Evolutionary conservation across 2,113 vertebrate species (phyloP).

Genomic region (Podiceps cristatus): DNA sequence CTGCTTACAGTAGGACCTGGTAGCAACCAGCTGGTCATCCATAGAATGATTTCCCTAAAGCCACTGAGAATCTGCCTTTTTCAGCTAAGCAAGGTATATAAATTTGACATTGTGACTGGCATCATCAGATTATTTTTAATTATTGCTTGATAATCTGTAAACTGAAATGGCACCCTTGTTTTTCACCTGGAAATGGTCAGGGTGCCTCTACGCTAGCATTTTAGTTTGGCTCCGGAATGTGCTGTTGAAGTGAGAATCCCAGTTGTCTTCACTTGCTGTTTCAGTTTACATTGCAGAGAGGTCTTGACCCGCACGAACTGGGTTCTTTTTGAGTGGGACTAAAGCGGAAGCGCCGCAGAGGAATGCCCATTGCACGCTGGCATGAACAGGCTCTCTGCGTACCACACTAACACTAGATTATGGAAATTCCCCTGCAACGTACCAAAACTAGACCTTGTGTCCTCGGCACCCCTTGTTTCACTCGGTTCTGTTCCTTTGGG

Average conservation of each 20-base stretch:
- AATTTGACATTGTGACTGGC: not conserved
- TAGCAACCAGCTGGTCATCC: not conserved
- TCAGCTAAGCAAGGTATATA: not conserved
- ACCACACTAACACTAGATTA: not conserved
- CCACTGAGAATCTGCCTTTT: not conserved
- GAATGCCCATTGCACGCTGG: no score
- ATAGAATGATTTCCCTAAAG: not conserved
- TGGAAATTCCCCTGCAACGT: not conserved
- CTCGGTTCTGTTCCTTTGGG: not conserved
- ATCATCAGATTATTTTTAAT: not conserved
- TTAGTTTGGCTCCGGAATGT: not conserved
- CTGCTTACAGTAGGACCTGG: not conserved
- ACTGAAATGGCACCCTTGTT: not conserved
- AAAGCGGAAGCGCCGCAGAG: not conserved
- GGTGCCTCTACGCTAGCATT: not conserved
- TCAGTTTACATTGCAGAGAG: not conserved
- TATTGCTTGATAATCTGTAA: not conserved
- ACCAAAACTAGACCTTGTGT: not conserved
- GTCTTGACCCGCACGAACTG: not conserved
- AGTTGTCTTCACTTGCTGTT: not conserved
- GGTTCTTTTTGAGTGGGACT: not conserved
- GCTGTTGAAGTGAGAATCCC: not conserved
- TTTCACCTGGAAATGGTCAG: not conserved
- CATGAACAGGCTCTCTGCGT: not conserved
- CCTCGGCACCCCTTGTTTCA: not conserved